Base-by-base conservation (phyloP, 2,888 invertebrate genomes). In the Lepidochrysops patricia region DNA sequence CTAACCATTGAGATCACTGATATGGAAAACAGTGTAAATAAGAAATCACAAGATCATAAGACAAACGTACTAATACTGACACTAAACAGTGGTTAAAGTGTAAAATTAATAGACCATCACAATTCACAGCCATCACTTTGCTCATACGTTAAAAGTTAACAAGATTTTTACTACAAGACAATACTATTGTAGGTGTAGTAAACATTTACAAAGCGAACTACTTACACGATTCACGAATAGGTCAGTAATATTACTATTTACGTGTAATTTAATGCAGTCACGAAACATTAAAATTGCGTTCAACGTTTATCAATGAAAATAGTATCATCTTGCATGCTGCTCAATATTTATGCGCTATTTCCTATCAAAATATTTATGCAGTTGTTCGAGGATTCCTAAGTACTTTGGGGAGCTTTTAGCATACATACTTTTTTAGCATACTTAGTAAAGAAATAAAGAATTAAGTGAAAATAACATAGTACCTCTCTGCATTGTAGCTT, bases 261-360 rank as follows among this genome's bases (percentile, higher is more conserved):
- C 25, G 26, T 50, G 50, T 15, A 50, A 26, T 50, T 26, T 26
- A 50, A 50, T 50, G 50, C 50, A 50, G 50, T 50, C 50, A 50
- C 50, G 50, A 50, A 50, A 50, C 50, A 13, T 26, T 50, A 19
- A 12, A 43, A 23, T 29, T 29, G 23, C 43, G 43, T 43, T 43
- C 43, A 7, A 43, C 19, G 43, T 43, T 43, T 23, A 43, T 43
- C 43, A 43, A 43, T 43, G 43, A 43, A 29, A 43, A 43, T 43
- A 9, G 43, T 43, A 43, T 0, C 7, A 19, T 43, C 43, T 9
- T 6, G 19, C 15, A 43, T 15, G 4, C 9, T 43, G 7, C 9
- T 43, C 43, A 19, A 43, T 9, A n/a, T n/a, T n/a, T n/a, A n/a
- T n/a, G n/a, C n/a, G n/a, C n/a, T n/a, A n/a, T n/a, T n/a, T n/a